Evolutionary conservation across 37 sponge, comb jelly and placozoan genomes (phyloP).

Genomic region (Haliclona indistincta): DNA sequence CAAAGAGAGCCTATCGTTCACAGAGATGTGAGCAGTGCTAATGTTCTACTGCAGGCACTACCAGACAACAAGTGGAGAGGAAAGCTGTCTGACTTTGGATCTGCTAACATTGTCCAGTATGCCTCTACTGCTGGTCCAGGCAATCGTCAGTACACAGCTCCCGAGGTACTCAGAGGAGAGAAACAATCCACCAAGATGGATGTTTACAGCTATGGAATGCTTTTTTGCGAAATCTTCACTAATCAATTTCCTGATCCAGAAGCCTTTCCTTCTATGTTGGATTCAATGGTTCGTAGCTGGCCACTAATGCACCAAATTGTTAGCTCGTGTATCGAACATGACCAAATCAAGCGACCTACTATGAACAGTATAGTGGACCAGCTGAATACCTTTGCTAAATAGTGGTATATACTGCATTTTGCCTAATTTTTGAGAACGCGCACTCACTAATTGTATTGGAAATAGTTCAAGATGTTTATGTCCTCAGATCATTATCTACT

Average conservation of each 20-base stretch:
- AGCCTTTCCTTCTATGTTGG: too few species aligned
- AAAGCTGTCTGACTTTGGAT: conserved; percentile 82
- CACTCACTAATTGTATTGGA: too few species aligned
- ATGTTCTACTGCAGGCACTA: conserved; percentile 57
- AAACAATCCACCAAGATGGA: conserved; percentile 63
- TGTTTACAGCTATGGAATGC: conserved; percentile 71
- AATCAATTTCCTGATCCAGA: conserved; percentile 27
- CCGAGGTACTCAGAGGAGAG: conserved; percentile 22
- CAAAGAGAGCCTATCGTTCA: conserved; percentile 75
- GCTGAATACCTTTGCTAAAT: too few species aligned
- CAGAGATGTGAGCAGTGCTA: conserved; percentile 82
- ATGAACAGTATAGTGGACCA: too few species aligned
- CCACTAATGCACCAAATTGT: too few species aligned
- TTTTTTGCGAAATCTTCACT: conserved; percentile 42
- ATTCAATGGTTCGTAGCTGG: too few species aligned
- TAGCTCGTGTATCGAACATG: too few species aligned
- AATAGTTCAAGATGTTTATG: too few species aligned
- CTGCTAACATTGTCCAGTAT: conserved; percentile 64
- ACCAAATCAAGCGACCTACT: too few species aligned
- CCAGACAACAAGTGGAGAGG: conserved; percentile 32
- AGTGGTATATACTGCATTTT: too few species aligned
- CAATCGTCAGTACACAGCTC: conserved; percentile 68
- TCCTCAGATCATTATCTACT: too few species aligned
- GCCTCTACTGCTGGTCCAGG: conserved; percentile 59
- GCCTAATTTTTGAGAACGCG: too few species aligned